Base-by-base conservation (phyloP, 1,140 invertebrate genomes). In the Hermetia illucens region DNA sequence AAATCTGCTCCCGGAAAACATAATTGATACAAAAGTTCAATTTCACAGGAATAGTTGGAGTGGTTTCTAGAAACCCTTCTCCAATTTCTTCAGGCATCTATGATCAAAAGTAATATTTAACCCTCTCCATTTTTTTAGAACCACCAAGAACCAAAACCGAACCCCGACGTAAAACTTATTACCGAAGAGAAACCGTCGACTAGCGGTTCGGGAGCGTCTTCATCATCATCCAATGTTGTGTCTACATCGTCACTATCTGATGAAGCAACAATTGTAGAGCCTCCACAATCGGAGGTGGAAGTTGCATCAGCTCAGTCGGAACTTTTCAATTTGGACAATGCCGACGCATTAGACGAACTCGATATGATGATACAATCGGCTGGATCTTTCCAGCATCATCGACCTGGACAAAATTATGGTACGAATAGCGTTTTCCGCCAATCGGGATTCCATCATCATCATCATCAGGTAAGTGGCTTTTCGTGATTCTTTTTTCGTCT, bases 291-390 rank as follows among this genome's bases (percentile, higher is more conserved):
- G 9, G 45, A 47, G 32, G 27, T 42, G 9, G 37, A 39, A 13
- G 10, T 39, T 21, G 19, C 37, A 27, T 41, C 39, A 12, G 44
- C 57, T 46, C 49, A 49, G 45, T 59, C 56, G 44, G 49, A 50
- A 40, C 43, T 59, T 30, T 59, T 59, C 41, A 52, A 57, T 51
- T 59, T 59, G 53, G 56, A 58, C 56, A 52, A 59, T 47, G 52
- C 57, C 47, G 51, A 52, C 44, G 54, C 55, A 50, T 25, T 57
- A 57, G 57, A 52, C 47, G 56, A 48, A 38, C 37, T 48, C 20
- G 42, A 45, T 36, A 48, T 52, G 45, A 59, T 59, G 57, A 49
- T 59, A 43, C 57, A 59, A 51, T 59, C 56, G 33, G 50, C 55
- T 27, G 51, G 48, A 38, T 53, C 52, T 22, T 49, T 50, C 19